Conservation (phyloP, 1,140 invertebrate genomes). For the Euborellia annulipes region DNA sequence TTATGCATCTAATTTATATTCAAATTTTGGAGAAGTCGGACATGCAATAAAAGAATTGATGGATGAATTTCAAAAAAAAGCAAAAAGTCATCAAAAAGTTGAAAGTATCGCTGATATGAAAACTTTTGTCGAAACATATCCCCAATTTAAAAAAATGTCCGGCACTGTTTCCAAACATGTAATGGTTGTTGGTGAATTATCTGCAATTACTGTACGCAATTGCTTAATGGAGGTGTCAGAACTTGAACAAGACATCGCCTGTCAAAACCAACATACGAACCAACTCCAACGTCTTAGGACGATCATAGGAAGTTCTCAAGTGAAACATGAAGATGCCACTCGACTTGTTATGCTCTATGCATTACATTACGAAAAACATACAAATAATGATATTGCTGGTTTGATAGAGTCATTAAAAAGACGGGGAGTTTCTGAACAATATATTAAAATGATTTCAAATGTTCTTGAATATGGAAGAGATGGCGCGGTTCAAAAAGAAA, state of each 20-base stretch:
- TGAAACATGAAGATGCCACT: conserved; percentile 63
- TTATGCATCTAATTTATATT: conserved; percentile 88
- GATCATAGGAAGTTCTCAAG: conserved; percentile 49
- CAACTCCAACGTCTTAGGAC: conserved; percentile 62
- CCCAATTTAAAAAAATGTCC: conserved; percentile 98
- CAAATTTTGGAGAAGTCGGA: conserved; percentile 97
- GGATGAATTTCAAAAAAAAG: conserved; percentile 94
- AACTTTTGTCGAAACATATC: conserved; percentile 95
- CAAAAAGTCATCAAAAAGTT: conserved; percentile 90
- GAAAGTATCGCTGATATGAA: conserved; percentile 99
- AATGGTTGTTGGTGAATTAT: conserved; percentile 88
- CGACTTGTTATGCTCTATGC: conserved; percentile 88
- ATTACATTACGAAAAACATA: conserved; percentile 78
- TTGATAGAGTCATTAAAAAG: conserved; percentile 57
- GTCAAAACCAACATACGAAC: conserved; percentile 78
- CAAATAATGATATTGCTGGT: conserved; percentile 63
- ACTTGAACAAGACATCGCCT: conserved; percentile 89
- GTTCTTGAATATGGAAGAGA: conserved; percentile 67
- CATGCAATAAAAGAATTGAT: conserved; percentile 93
- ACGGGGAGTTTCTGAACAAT: conserved; percentile 41
- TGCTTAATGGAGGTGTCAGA: conserved; percentile 86
- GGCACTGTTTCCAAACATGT: conserved; percentile 97
- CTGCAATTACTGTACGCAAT: conserved; percentile 59
- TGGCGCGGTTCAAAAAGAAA: conserved; percentile 58
- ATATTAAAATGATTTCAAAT: conserved; percentile 30